Evolutionary conservation across 2,113 vertebrate species (phyloP).

Genomic region (Hemiprocne comata): DNA sequence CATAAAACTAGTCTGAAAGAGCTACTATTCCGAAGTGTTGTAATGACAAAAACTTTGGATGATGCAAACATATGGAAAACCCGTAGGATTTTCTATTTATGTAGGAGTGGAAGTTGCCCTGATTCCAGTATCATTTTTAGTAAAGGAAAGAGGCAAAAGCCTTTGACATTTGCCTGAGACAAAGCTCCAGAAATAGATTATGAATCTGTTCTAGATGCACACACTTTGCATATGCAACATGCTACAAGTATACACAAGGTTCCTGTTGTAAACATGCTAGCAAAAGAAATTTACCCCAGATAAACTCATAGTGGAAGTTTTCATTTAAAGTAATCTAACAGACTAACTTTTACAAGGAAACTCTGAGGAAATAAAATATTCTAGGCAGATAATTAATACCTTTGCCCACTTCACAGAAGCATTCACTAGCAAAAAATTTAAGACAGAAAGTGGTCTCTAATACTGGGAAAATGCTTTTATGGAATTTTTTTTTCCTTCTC

Average conservation of each 20-base stretch:
- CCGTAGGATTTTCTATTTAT: conserved; percentile 61
- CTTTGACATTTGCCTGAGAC: conserved; percentile 60
- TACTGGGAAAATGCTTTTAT: neutral
- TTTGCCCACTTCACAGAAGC: neutral
- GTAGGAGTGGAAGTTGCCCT: conserved; percentile 1
- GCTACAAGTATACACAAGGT: neutral
- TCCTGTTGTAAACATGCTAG: conserved; percentile 12
- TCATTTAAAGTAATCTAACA: neutral
- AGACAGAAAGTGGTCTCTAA: neutral
- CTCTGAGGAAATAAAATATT: neutral
- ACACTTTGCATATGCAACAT: conserved; percentile 22
- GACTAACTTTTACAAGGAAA: neutral
- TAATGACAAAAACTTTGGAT: neutral
- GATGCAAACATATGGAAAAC: conserved; percentile 53
- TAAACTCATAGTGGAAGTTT: neutral
- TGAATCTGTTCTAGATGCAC: conserved; percentile 26
- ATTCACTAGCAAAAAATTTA: neutral
- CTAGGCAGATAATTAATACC: neutral
- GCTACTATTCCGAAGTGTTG: neutral
- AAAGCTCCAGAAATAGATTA: conserved; percentile 44
- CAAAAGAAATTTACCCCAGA: conserved; percentile 4
- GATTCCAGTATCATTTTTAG: conserved; percentile 37
- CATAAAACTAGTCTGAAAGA: neutral
- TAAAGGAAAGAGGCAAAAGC: conserved; percentile 5
- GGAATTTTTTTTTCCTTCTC: neutral